Base-by-base conservation (phyloP, 2,797 vertebrate genomes). In the Distichodus sexfasciatus region DNA sequence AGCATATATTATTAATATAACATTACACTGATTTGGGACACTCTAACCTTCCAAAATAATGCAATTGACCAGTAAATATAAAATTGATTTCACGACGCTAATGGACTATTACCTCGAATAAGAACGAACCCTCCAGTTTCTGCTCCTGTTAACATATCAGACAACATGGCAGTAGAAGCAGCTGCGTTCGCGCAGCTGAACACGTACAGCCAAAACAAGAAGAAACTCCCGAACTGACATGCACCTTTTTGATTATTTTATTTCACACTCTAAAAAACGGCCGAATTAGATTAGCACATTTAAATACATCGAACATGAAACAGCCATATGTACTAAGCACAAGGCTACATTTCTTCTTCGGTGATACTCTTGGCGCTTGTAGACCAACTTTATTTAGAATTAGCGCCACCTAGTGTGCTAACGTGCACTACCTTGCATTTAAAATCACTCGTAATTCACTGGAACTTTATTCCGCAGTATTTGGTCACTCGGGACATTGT, bases 61-160 rank as follows among this genome's bases (percentile, higher is more conserved):
- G n/a, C n/a, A n/a, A n/a, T n/a, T n/a, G n/a, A n/a, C n/a, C n/a
- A n/a, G n/a, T n/a, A n/a, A n/a, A n/a, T n/a, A n/a, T n/a, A n/a
- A n/a, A n/a, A n/a, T n/a, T n/a, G n/a, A n/a, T n/a, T n/a, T n/a
- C n/a, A n/a, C n/a, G n/a, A n/a, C n/a, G n/a, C n/a, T n/a, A n/a
- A n/a, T n/a, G n/a, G n/a, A 24, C n/a, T 40, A 66, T 66, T 88
- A 91, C 91, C 91, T 87, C 85, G 80, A 65, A 92, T 87, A 36
- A 93, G 54, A 19, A 89, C 76, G 41, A 93, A 73, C 47, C 87
- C 87, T 69, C 87, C 90, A 26, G 63, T 55, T 17, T 91, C 91
- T n/a, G 48, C 41, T 62, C 82, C 87, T 72, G 90, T 85, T 14
- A 91, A 36, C 46, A 89, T 31, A 35, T 91, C 89, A 47, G 81